phyloP scores from a whole-genome alignment of 2,888 invertebrate species.

The Pandemis corylana region DNA sequence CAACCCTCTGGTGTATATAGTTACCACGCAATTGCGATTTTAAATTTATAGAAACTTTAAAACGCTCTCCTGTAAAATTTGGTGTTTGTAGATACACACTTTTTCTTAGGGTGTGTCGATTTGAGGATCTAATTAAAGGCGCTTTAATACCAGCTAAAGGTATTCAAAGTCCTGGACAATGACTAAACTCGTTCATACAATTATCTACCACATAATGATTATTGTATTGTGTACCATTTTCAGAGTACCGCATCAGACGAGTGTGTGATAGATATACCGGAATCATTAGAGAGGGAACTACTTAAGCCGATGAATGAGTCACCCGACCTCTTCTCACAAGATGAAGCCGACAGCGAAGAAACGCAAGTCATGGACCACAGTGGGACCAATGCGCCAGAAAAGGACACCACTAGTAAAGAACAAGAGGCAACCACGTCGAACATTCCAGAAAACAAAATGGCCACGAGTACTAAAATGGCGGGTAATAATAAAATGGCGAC shows the following conservation, averaged over 20 bases:
- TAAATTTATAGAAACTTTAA: too few relatives aligned
- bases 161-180: too few relatives aligned
- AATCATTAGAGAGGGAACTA: conserved; percentile 43
- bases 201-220: neutral
- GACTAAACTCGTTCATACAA: too few relatives aligned
- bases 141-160: too few relatives aligned
- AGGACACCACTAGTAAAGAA: neutral
- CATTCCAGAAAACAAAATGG: neutral
- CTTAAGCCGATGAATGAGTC: conserved; percentile 50
- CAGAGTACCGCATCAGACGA: conserved; percentile 54
- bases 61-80: too few relatives aligned
- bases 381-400: neutral
- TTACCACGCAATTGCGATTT: too few relatives aligned
- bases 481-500: conserved; percentile 31
- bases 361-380: conserved; percentile 36
- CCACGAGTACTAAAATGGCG: conserved; percentile 11
- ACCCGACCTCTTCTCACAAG: conserved; percentile 69
- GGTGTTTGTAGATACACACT: too few relatives aligned
- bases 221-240: conserved; percentile 43
- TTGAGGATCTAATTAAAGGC: too few relatives aligned
- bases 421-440: conserved; percentile 1
- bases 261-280: conserved; percentile 44
- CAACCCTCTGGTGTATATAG: too few relatives aligned
- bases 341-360: conserved; percentile 54
- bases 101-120: too few relatives aligned